A percentile compares a stretch with the other conserved stretches of the same genome.
Evolutionary conservation across 2,113 vertebrate species (phyloP).

Genomic region (Carlito syrichta): DNA sequence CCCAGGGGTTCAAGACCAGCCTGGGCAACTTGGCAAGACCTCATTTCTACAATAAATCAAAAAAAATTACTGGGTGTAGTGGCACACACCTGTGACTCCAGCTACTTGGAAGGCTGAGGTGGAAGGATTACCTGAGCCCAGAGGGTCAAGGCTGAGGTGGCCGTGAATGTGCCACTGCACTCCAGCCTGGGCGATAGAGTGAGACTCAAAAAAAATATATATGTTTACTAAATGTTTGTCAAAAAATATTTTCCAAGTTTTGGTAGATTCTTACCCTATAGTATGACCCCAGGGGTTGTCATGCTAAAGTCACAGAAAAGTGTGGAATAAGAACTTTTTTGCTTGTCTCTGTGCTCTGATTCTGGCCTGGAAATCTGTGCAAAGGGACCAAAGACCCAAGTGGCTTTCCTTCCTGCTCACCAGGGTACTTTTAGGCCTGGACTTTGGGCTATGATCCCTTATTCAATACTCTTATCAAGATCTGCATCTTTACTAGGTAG

Average conservation of each 20-base stretch:
- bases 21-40: no score
- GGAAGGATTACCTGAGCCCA: no score
- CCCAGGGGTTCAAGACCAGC: no score
- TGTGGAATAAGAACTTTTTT: background rate
- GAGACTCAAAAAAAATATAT: no score
- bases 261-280: background rate
- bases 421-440: background rate
- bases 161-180: no score
- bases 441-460: background rate
- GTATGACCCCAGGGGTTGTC: background rate
- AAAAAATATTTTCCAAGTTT: background rate
- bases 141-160: no score
- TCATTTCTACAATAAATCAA: no score
- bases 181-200: no score
- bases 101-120: no score
- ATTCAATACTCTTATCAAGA: background rate
- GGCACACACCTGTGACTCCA: no score
- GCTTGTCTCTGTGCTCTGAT: background rate
- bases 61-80: no score
- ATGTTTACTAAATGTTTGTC: background rate
- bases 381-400: background rate
- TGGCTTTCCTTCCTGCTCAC: background rate
- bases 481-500: background rate
- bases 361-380: background rate
- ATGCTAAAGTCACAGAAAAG: background rate